phyloP scores from a whole-genome alignment of 2,888 invertebrate species.

The Athetis lepigone region DNA sequence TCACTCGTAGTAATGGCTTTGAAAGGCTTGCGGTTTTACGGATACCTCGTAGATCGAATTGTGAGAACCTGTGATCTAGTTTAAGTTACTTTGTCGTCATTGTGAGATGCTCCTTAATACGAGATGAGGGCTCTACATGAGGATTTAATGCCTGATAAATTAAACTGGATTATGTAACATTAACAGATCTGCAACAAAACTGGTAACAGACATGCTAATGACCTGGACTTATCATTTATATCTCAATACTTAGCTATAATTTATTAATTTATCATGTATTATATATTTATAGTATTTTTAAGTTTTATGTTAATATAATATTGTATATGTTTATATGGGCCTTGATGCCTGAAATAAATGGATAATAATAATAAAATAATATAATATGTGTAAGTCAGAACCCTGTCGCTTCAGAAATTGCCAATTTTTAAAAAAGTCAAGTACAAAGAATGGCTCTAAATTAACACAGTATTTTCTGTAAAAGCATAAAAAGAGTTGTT shows the following conservation, averaged over 20 bases:
- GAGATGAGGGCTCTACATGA: not conserved
- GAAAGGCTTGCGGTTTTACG: slow-evolving; percentile 22
- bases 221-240: too few species aligned
- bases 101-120: not conserved
- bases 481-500: slow-evolving; percentile 30
- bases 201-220: too few species aligned
- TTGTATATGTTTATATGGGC: too few species aligned
- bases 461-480: slow-evolving; percentile 10
- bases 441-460: slow-evolving; percentile 3
- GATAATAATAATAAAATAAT: too few species aligned
- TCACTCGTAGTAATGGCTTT: slow-evolving; percentile 14
- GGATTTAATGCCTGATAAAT: not conserved
- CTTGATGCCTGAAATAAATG: too few species aligned
- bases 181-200: too few species aligned
- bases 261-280: too few species aligned
- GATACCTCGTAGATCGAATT: not conserved
- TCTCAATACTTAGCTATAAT: too few species aligned
- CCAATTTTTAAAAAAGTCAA: not conserved
- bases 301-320: too few species aligned
- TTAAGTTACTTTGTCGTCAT: not conserved
- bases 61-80: not conserved
- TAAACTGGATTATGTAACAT: not conserved
- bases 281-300: too few species aligned
- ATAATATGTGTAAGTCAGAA: not conserved
- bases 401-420: not conserved